Base-by-base conservation (phyloP, 2,113 vertebrate species). In the Oreochromis niloticus region DNA sequence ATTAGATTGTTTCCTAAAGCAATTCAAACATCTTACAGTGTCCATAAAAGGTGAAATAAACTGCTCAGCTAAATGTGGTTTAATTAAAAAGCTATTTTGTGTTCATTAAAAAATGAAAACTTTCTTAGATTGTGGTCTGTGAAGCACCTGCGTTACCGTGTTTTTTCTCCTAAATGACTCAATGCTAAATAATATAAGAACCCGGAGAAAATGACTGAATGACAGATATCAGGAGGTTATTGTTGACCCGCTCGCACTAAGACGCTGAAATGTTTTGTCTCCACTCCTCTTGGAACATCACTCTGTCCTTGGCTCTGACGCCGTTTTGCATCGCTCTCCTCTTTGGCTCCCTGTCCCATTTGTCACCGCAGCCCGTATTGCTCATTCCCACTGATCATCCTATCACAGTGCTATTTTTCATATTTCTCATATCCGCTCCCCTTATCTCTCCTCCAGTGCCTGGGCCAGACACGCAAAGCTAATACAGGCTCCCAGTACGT, bases 371-470 rank as follows among this genome's bases (percentile, higher is more conserved):
- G 92, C 90, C 88, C 17, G 90, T 88, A 84, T 90, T 93, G 93
- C 93, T 95, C 94, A 93, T 95, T 95, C 94, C 92, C 93, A 92
- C 94, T 95, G 95, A 96, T 96, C 95, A 96, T 95, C 93, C 93
- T 96, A 95, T 95, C 95, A 94, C 94, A 88, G 88, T 61, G 93
- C 95, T 95, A 96, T 95, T 96, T 96, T 95, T 96, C 95, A 95
- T 95, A 96, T 95, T 96, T 96, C 95, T 96, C 95, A 96, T 96
- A 96, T 96, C 95, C 95, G 95, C 92, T 94, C 75, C 39, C 93
- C 95, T 96, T 96, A 96, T 96, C 94, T 95, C 92, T 94, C 88
- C 54, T 63, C 36, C 92, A 91, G 92, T 85, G 92, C 92, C 94
- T 90, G 92, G 91, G 93, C 95, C 95, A 95, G 95, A 95, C 95